These are phyloP conservation scores for Cirrhinus mrigala DNA, from an alignment of 2,797 vertebrate genomes.

Conservation along the genomic window DNA sequence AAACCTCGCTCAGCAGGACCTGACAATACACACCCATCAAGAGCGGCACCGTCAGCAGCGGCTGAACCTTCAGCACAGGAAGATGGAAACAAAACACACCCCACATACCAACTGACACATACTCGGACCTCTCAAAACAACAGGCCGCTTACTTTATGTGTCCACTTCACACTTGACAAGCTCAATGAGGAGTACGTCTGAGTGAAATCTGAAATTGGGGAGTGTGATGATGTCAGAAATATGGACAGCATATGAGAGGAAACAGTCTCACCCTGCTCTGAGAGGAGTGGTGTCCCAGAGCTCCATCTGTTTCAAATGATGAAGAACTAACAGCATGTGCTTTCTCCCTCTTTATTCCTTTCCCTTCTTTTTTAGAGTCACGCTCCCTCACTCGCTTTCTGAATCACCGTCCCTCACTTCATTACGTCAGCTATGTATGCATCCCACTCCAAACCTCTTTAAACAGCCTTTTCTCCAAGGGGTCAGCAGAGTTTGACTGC, in stretches of 20 bases:
- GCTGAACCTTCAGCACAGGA: conserved; percentile 31
- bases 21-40: background rate
- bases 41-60: background rate
- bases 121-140: background rate
- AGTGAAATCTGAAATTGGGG: conserved; percentile 23
- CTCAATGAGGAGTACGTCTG: background rate
- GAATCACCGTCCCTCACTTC: conserved; percentile 5
- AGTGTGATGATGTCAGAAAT: conserved; percentile 34
- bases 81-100: conserved; percentile 17
- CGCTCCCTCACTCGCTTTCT: background rate
- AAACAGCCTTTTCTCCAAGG: conserved; percentile 1
- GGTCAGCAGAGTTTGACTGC: background rate
- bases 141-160: background rate
- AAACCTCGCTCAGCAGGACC: background rate
- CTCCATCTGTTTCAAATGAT: conserved; percentile 48
- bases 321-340: conserved; percentile 23
- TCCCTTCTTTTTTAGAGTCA: conserved; percentile 8
- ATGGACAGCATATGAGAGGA: conserved; percentile 34
- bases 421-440: conserved; percentile 27
- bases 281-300: conserved; percentile 29
- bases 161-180: background rate
- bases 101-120: background rate
- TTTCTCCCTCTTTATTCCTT: conserved; percentile 17
- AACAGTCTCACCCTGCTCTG: background rate
- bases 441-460: conserved; percentile 30